Base-by-base conservation (phyloP, 2,113 vertebrate genomes). In the Siniperca chuatsi region DNA sequence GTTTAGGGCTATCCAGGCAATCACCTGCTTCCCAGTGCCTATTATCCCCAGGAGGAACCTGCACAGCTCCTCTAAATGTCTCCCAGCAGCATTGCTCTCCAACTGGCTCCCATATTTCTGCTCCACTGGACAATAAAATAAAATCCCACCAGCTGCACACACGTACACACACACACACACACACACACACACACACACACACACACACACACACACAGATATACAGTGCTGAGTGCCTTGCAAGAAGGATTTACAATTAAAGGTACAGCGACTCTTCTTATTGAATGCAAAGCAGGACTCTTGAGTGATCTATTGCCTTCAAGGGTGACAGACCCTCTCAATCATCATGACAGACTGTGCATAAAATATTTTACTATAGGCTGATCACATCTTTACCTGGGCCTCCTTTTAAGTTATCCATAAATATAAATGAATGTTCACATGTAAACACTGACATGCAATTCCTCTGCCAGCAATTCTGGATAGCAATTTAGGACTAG, bases 111-210 rank as follows among this genome's bases (percentile, higher is more conserved):
- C 88, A 92, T 92, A 92, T 94, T 95, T 95, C 95, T 95, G 94
- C 95, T 95, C 89, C 91, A 93, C 84, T 93, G 90, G 89, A 93
- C 84, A 77, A 93, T 94, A 94, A 93, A 96, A 95, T 94, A 96
- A 94, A 95, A 87, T 88, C 88, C 89, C 78, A 68, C 79, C 81
- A 83, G 84, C 82, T 84, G 81, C 73, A n/a, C 77, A 73, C 85
- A 33, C 37, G 1, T 1, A 62, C 74, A 73, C 23, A 40, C 60
- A 35, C 40, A 69, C 69, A 54, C 50, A 75, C 75, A 81, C 73
- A 29, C 76, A 73, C 85, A 33, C 76, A 78, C 85, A 40, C 54
- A 62, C 40, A 35, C 23, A 42, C 75, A 74, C 73, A 48, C 57
- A 64, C 60, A 79, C 61, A 78, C 75, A n/a, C 78, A 75, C 58